Evolutionary conservation across 2,797 vertebrate genomes (phyloP), one percentile per base, ranked within the genome.

Genomic region (Protosalanx chinensis): DNA sequence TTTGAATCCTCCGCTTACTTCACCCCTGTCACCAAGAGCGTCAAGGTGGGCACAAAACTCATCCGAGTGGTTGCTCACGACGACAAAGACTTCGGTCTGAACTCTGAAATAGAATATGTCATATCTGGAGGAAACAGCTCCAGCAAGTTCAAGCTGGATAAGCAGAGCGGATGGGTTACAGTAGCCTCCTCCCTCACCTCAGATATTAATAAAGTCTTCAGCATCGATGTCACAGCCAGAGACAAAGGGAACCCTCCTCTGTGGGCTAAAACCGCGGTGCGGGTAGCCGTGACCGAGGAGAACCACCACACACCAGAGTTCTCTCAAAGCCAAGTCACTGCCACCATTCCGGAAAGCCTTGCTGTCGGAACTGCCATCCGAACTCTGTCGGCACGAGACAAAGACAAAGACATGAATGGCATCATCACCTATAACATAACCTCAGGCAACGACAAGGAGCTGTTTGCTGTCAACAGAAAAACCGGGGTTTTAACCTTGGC

Each of bases 271-370:
- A 90, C 91, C 0, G 82, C 89, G 0, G 91, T 97, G 70, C 93
- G 90, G 46, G 92, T 99, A 65, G 90, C 93, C 0, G 94, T 99
- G 46, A 99, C 98, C 0, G 97, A 99, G 78, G 98, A 99, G 84
- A 99, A 99, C 82, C 94, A 96, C 82, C 95, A 99, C 71, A 96
- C 95, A 0, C 98, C 98, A 0, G 96, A 98, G 82, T 99, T 99
- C 89, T 97, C 96, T n/a, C 97, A 98, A 86, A 96, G 88, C 87
- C 95, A 92, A 72, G 89, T 98, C 82, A 96, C 91, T 0, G 85
- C 95, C 13, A 95, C 94, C 0, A 77, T 98, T 72, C 93, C 93
- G 0, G 98, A 99, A 88, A 96, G 95, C 78, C 93, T 96, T n/a
- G 87, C 90, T n/a, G 81, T 97, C 0, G 96, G 98, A 70, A 80